These are phyloP conservation scores for Onychomys leucogaster DNA, from an alignment of 2,797 vertebrate species.

Conservation along the genomic window DNA sequence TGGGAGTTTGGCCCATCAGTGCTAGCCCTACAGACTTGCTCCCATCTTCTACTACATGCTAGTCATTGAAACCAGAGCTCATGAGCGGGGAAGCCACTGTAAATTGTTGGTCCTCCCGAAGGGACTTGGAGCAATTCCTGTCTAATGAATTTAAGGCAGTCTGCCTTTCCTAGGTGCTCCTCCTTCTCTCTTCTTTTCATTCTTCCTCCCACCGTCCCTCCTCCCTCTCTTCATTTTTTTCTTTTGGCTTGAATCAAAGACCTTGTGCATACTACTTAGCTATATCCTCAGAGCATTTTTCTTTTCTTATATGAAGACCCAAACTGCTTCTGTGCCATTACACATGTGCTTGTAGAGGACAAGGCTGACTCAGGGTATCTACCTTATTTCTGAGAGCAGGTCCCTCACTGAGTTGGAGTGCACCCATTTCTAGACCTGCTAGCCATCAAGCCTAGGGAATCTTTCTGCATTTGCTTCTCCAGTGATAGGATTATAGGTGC, in stretches of 20 bases:
- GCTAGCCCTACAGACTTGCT: not conserved
- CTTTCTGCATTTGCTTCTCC: not conserved
- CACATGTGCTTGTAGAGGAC: not conserved
- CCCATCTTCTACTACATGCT: not conserved
- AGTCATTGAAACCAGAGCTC: conserved; percentile 55
- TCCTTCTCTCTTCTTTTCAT: not conserved
- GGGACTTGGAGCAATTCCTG: not conserved
- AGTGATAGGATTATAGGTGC: not conserved
- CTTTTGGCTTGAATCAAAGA: not conserved
- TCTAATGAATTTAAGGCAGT: conserved; percentile 13
- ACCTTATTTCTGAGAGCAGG: not conserved
- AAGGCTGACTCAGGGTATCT: not conserved
- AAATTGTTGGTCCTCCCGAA: conserved; percentile 32
- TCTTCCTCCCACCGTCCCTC: not conserved
- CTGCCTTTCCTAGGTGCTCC: not conserved
- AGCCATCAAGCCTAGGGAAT: not conserved
- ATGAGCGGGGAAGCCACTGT: not conserved
- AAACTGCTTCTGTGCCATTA: not conserved
- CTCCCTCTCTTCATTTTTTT: not conserved
- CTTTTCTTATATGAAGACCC: not conserved
- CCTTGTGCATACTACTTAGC: not conserved
- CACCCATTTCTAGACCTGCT: not conserved
- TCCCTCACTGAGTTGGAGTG: not conserved
- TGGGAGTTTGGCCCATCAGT: conserved; percentile 36
- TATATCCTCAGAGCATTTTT: not conserved